Evolutionary conservation across 2,797 vertebrate genomes (phyloP).

Genomic region (Eupleurogrammus muticus): DNA sequence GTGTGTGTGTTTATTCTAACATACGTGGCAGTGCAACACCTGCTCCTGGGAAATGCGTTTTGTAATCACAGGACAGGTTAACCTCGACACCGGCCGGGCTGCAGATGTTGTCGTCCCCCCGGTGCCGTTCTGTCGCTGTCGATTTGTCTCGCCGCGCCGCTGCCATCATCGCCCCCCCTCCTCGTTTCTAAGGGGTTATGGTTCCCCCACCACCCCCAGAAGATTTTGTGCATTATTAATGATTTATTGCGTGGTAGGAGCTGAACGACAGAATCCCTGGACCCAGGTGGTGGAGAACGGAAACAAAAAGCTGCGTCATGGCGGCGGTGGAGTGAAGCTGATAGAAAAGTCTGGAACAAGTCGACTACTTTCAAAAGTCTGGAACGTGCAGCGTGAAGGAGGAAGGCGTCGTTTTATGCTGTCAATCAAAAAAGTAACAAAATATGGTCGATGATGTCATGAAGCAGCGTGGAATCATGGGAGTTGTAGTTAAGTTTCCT

Average conservation of each 20-base stretch:
- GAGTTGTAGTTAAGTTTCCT: too few relatives aligned
- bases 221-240: conserved; percentile 83
- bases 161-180: conserved; percentile 72
- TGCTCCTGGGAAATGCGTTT: conserved; percentile 79
- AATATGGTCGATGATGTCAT: too few relatives aligned
- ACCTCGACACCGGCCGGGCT: conserved; percentile 78
- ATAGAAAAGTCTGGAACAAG: background rate
- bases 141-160: conserved; percentile 75
- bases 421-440: too few relatives aligned
- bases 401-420: too few relatives aligned
- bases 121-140: conserved; percentile 78
- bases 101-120: conserved; percentile 84
- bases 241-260: conserved; percentile 76
- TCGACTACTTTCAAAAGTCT: background rate
- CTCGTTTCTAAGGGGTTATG: conserved; percentile 75
- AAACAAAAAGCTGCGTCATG: conserved; percentile 39
- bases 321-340: too few relatives aligned
- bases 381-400: background rate
- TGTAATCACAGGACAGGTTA: conserved; percentile 83
- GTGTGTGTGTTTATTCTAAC: conserved; percentile 57
- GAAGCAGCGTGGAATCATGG: too few relatives aligned
- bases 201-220: conserved; percentile 80
- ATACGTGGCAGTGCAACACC: conserved; percentile 80
- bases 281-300: conserved; percentile 59
- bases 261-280: conserved; percentile 60